Evolutionary conservation across 1,140 invertebrate species (phyloP).

Genomic region (Phymorhynchus buccinoides): DNA sequence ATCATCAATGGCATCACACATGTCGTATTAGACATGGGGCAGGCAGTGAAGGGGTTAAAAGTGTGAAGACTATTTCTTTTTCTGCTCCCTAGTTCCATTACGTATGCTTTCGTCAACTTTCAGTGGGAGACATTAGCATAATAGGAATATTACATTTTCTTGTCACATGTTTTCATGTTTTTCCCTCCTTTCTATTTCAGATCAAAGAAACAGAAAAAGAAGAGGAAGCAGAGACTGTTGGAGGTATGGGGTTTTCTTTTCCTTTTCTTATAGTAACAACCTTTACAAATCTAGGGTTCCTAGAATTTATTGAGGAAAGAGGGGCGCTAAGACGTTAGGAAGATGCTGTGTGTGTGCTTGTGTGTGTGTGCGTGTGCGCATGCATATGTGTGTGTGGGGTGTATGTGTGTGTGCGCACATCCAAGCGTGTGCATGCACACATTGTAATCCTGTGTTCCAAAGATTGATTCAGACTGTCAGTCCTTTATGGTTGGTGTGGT

Average conservation of each 20-base stretch:
- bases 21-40: neutral
- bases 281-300: too few species aligned
- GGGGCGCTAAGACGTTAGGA: too few species aligned
- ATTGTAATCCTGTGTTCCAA: neutral
- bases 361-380: too few species aligned
- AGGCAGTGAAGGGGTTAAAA: too few species aligned
- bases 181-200: neutral
- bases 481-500: neutral
- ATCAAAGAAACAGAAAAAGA: conserved; percentile 31
- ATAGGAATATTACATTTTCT: neutral
- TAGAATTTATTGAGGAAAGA: too few species aligned
- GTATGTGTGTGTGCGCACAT: neutral
- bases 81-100: neutral
- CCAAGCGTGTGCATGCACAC: neutral
- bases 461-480: neutral
- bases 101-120: neutral
- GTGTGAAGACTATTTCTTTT: neutral
- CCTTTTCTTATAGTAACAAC: too few species aligned
- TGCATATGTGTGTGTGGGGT: too few species aligned
- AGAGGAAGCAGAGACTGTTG: neutral
- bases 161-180: neutral
- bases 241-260: conserved; percentile 3
- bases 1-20: neutral
- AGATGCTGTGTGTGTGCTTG: too few species aligned
- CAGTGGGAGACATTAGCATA: too few species aligned